Evolutionary conservation across 2,113 vertebrate genomes (phyloP).

Genomic region (Jacana jacana): DNA sequence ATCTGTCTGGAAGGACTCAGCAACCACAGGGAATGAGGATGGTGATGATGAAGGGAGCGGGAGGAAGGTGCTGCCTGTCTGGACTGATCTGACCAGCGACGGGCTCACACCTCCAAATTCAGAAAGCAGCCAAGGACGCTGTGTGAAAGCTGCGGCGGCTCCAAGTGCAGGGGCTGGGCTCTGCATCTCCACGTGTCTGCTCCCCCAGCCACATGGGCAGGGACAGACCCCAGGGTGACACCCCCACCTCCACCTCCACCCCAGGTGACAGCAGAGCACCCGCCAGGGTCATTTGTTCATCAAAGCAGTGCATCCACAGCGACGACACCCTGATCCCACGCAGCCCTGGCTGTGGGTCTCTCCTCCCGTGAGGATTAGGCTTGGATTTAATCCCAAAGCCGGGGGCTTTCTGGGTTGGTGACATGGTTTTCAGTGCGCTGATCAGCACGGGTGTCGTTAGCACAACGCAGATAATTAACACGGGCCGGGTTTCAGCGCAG

Average conservation of each 20-base stretch:
- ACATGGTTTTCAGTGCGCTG: not conserved
- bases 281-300: not conserved
- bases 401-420: conserved; percentile 36
- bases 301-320: accelerated
- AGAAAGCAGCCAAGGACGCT: not conserved
- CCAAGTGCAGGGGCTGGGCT: accelerated
- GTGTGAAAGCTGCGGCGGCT: not conserved
- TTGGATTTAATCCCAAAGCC: conserved; percentile 12
- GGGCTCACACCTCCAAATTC: not conserved
- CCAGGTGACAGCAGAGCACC: not conserved
- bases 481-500: not conserved
- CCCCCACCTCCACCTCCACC: not conserved
- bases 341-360: not conserved
- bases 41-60: not conserved
- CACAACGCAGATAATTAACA: not conserved
- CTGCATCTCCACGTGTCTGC: accelerated
- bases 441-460: not conserved
- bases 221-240: not conserved
- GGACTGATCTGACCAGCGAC: not conserved
- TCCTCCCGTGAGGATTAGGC: not conserved
- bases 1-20: not conserved
- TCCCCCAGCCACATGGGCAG: not conserved
- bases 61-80: not conserved
- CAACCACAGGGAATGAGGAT: not conserved
- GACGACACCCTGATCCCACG: accelerated